These are phyloP conservation scores for Limnothrissa miodon DNA, from an alignment of 2,113 vertebrate species.

Conservation along the genomic window DNA sequence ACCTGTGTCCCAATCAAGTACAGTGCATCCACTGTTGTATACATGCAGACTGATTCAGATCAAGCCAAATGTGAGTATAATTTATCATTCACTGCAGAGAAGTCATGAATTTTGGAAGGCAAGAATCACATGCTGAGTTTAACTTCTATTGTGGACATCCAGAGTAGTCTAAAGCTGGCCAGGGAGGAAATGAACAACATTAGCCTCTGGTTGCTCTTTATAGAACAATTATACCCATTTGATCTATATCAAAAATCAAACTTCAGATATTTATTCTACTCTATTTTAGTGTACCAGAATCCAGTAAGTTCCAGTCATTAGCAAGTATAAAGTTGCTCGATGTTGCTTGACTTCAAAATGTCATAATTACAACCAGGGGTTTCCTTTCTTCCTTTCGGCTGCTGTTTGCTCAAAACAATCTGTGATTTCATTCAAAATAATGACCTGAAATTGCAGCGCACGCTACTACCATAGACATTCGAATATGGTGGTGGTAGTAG, in stretches of 20 bases:
- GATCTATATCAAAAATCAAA: not conserved
- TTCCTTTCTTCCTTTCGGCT: not conserved
- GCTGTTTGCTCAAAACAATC: not conserved
- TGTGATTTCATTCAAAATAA: not conserved
- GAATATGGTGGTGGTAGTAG: too few relatives aligned
- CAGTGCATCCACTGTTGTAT: not conserved
- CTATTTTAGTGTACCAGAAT: not conserved
- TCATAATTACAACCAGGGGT: conserved; percentile 8
- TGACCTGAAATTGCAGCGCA: not conserved
- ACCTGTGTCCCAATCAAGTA: not conserved
- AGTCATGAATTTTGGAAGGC: not conserved
- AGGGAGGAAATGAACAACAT: not conserved
- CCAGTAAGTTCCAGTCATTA: not conserved
- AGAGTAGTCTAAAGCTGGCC: not conserved
- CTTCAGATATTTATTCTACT: not conserved
- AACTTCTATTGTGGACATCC: not conserved
- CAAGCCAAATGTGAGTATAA: not conserved
- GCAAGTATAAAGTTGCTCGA: not conserved
- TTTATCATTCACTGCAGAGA: not conserved
- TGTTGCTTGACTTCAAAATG: not conserved
- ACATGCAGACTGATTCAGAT: not conserved
- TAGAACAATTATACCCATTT: not conserved
- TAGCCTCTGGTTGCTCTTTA: not conserved
- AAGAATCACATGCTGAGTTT: not conserved
- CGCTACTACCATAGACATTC: not conserved